phyloP scores from a whole-genome alignment of 2,797 vertebrate species.

The Labeo calbasu region DNA sequence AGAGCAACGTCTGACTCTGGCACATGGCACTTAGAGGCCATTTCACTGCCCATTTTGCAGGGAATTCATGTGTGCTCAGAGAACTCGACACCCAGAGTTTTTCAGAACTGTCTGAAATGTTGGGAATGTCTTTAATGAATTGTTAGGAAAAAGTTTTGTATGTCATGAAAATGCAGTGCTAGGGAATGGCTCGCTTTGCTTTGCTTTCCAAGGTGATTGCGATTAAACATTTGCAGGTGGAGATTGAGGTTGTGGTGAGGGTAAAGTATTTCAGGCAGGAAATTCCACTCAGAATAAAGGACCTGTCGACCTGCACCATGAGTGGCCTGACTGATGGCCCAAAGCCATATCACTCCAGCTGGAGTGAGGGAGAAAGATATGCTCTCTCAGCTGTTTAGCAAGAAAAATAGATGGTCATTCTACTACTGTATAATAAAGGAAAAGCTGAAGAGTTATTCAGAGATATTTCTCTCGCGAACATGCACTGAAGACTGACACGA shows the following conservation, averaged over 20 bases:
- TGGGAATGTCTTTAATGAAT: conserved; percentile 10
- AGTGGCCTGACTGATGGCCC: conserved; percentile 20
- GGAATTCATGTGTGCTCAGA: conserved; percentile 1
- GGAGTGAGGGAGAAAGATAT: conserved; percentile 8
- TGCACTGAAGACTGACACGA: too few relatives aligned
- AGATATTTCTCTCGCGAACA: too few relatives aligned
- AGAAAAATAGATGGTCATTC: not conserved
- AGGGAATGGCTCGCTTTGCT: conserved; percentile 24
- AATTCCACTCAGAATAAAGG: conserved; percentile 18
- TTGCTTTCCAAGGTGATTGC: conserved; percentile 1
- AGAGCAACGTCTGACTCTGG: not conserved
- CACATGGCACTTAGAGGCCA: conserved; percentile 24
- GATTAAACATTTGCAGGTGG: conserved; percentile 42
- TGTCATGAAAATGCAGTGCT: conserved; percentile 10
- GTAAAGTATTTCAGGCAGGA: conserved; percentile 18
- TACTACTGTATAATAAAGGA: not conserved
- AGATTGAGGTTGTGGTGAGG: conserved; percentile 24
- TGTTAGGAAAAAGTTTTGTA: not conserved
- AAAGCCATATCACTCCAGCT: conserved; percentile 4
- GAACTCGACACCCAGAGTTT: not conserved
- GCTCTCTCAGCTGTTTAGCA: conserved; percentile 7
- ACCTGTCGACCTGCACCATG: not conserved
- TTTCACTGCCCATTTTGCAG: conserved; percentile 21
- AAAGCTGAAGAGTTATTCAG: not conserved
- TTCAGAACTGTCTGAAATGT: conserved; percentile 8